Base-by-base conservation (phyloP, 2,113 vertebrate genomes). In the Psilopogon haemacephalus region DNA sequence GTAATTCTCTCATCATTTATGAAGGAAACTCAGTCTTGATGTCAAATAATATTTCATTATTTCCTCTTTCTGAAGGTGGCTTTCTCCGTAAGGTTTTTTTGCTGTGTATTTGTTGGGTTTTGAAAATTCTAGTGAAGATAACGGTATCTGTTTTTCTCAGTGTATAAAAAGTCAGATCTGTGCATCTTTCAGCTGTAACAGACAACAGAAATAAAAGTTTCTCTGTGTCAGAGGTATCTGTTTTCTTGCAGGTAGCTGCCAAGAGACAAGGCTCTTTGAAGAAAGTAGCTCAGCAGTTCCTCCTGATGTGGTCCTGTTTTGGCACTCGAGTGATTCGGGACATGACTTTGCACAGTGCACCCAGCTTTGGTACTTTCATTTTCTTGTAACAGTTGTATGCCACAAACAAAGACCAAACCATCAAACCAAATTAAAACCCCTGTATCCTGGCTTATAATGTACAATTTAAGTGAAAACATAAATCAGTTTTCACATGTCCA, bases 301-400 rank as follows among this genome's bases (percentile, higher is more conserved):
- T 99, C 85, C 97, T 99, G 97, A 99, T 99, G 99, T 99, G 99
- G 99, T 99, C 99, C 54, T 99, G 99, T 96, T 99, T 99, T 23
- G 99, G 99, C 86, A 99, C 99, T 86, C 98, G 99, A 96, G 99
- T 99, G 96, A 99, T 99, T 97, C 98, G 99, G 91, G 99, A 99
- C 83, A 99, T 99, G 99, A 99, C 99, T 93, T 98, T 99, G 95
- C 99, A 99, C 95, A 99, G 99, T 6, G 99, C 99, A 11, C 99
- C 99, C 76, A 99, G 99, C 96, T 99, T 99, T 46, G 99, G 99
- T 99, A 98, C 98, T 98, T 87, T 10, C 23, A 42, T 64, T 93
- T 78, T 85, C 8, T 83, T 72, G 10, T 37, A 68, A 26, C 71
- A 62, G 52, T 74, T 37, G 50, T 58, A 56, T 84, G 23, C 17